phyloP scores from a whole-genome alignment of 2,797 vertebrate genomes.

The Peromyscus nudipes region DNA sequence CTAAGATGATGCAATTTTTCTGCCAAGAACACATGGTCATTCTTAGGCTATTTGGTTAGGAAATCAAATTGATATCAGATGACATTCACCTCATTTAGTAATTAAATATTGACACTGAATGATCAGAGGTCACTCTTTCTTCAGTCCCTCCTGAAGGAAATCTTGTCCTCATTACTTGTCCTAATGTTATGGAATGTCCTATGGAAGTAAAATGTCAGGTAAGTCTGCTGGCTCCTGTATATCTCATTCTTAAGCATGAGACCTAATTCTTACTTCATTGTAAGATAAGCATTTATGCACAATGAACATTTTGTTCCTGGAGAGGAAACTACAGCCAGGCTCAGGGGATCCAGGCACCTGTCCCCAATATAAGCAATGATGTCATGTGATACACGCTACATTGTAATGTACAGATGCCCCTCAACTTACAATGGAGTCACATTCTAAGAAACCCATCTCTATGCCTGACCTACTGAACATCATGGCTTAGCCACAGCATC shows the following conservation, averaged over 20 bases:
- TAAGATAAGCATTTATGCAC: conserved; percentile 6
- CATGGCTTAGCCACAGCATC: not conserved
- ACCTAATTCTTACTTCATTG: conserved; percentile 32
- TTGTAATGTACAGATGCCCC: not conserved
- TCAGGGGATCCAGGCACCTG: not conserved
- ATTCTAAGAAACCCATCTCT: not conserved
- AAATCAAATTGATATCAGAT: conserved; percentile 79
- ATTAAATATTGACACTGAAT: conserved; percentile 79
- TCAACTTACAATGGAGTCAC: not conserved
- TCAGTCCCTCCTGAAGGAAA: conserved; percentile 47
- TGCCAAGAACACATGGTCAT: conserved; percentile 81
- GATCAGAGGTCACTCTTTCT: conserved; percentile 59
- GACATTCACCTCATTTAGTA: conserved; percentile 70
- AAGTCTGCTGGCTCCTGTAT: not conserved
- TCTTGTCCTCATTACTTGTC: conserved; percentile 39
- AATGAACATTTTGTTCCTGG: conserved; percentile 11
- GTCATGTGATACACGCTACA: not conserved
- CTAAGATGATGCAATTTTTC: conserved; percentile 81
- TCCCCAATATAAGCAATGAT: not conserved
- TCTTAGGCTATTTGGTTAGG: conserved; percentile 79
- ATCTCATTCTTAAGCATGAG: conserved; percentile 26
- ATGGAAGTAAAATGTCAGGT: conserved; percentile 41
- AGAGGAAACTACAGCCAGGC: conserved; percentile 8
- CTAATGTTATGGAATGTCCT: conserved; percentile 38
- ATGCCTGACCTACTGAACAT: not conserved